Evolutionary conservation across 1,140 invertebrate species (phyloP), one percentile per base, ranked within the genome.

Genomic region (Scaptomyza pallida): DNA sequence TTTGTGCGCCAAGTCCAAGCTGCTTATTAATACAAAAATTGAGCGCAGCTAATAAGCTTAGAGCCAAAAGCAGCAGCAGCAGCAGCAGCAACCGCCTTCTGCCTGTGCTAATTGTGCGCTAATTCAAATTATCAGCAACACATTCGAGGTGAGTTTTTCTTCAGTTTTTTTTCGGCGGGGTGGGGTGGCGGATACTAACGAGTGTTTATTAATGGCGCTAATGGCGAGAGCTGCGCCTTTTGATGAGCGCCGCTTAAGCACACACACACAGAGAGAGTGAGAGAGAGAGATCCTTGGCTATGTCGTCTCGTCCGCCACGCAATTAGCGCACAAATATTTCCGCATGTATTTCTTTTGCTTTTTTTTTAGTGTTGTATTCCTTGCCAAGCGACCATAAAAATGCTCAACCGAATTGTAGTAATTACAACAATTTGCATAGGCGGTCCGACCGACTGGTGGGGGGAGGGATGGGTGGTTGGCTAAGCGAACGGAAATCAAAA

Each of bases 251-350:
- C 81, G 75, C 73, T 81, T 81, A 76, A 76, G 73, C 68, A 77
- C 72, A 81, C 78, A 44, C 4, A 37, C 33, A n/a, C 33, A 37
- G 12, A 37, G 12, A 35, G 2, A 4, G 3, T 1, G 10, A 35
- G 12, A 37, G 3, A 37, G 12, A 37, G 12, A 37, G 33, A 37
- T n/a, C 33, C 33, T 37, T 72, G 48, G 57, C 55, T 52, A 45
- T 23, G 60, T 41, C 54, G 67, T 63, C 40, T 45, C 52, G 40
- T 65, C 48, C 50, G 71, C 73, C 77, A 74, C 81, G 81, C 82
- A 86, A 86, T 86, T 86, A 86, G 81, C 81, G 78, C 77, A 88
- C 82, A 86, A 86, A 88, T 86, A 85, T 85, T 85, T 86, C 80
- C 81, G 78, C 79, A 82, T 71, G 56, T 57, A 81, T 82, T 75